Evolutionary conservation across 2,888 invertebrate genomes (phyloP), one percentile per base, ranked within the genome.

Genomic region (Atethmia centrago): DNA sequence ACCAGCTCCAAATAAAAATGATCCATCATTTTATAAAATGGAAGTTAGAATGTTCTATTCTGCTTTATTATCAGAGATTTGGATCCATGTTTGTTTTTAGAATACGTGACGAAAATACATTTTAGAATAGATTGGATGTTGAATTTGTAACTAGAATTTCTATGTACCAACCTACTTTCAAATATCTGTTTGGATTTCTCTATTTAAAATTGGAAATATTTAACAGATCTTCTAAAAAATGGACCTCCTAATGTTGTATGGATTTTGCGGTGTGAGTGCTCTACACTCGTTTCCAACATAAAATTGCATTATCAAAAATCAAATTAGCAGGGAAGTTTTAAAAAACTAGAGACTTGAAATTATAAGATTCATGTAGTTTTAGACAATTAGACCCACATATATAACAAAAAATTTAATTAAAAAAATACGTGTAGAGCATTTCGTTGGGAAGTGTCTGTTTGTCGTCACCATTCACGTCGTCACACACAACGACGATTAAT

Each of bases 61-160:
- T 7, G 31, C 25, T 53, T 67, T 80, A 80, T 79, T 71, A 82
- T 47, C 74, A 51, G 40, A 47, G 75, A 71, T 76, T 68, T 76
- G 45, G 45, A 25, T 45, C 8, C 68, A 63, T 83, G 70, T 82
- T 84, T 84, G 84, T 45, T 77, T 82, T 82, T 80, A 42, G 80
- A 80, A 83, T 71, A 65, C 61, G 71, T 68, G 56, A 71, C 28
- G 49, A 70, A 83, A 71, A 68, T 55, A 69, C 31, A 36, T 80
- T 83, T 82, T 65, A 40, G 53, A 79, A 66, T 55, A 51, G 65
- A 76, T 71, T 69, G 61, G 36, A 55, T 36, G 16, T 31, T 71
- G 71, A 76, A 76, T 76, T 80, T 72, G 61, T 62, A 36, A 69
- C 31, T 71, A n/a, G 28, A 51, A 68, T 73, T n/a, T 49, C 1